These are phyloP conservation scores for Nothoprocta perdicaria DNA, from an alignment of 2,113 vertebrate genomes.

Conservation along the genomic window DNA sequence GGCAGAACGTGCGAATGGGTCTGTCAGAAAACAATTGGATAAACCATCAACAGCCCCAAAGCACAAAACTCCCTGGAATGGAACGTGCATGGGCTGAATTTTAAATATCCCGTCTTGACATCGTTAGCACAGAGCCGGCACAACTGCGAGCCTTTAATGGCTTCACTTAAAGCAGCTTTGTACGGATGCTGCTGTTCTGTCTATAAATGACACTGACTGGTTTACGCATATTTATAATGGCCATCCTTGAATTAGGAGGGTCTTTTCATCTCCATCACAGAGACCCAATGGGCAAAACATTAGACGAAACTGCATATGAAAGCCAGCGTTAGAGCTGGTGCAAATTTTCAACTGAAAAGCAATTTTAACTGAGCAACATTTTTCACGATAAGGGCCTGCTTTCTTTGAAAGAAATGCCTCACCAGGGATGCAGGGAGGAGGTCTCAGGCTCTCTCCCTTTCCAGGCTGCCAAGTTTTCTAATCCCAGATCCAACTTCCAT, in stretches of 20 bases:
- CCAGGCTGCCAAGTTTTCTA: not conserved
- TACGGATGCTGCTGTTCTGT: not conserved
- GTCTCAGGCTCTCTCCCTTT: not conserved
- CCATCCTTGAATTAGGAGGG: not conserved
- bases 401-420: not conserved
- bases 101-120: not conserved
- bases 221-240: not conserved
- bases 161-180: not conserved
- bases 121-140: not conserved
- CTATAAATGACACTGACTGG: not conserved
- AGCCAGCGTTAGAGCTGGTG: not conserved
- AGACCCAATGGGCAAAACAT: not conserved
- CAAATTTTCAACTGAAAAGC: not conserved
- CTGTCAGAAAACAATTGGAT: conserved; percentile 67
- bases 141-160: not conserved
- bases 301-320: not conserved
- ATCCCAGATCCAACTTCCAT: not conserved
- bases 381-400: not conserved
- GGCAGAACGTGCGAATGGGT: conserved; percentile 41
- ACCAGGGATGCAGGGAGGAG: not conserved
- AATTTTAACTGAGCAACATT: not conserved
- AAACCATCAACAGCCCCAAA: conserved; percentile 52
- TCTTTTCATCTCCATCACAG: not conserved
- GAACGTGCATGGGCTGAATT: conserved; percentile 19
- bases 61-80: conserved; percentile 29